Percentiles rank a stretch among this genome's conserved stretches.
These are phyloP conservation scores for Telmatherina bonti DNA, from an alignment of 2,797 vertebrate genomes.

Conservation along the genomic window DNA sequence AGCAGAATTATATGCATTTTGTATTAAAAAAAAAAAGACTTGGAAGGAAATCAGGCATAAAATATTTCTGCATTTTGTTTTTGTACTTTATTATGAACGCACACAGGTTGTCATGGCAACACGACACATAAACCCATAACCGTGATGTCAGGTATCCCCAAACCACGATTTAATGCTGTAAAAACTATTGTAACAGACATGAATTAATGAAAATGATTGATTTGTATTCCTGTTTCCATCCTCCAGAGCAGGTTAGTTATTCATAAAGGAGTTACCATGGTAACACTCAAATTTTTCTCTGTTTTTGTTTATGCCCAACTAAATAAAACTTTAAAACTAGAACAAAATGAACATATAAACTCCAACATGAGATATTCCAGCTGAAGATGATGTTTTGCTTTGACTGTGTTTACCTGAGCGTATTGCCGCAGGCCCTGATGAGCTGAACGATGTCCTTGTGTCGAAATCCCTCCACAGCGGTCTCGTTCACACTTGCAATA, in stretches of 20 bases:
- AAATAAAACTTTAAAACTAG: neutral
- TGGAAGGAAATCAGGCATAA: neutral
- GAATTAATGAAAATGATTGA: too few species aligned
- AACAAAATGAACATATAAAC: neutral
- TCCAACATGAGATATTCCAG: neutral
- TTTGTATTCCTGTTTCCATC: neutral
- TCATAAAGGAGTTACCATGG: neutral
- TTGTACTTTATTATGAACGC: neutral
- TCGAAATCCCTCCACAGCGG: slow-evolving; percentile 88
- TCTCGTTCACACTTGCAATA: slow-evolving; percentile 91
- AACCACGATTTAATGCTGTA: neutral
- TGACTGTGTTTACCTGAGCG: slow-evolving; percentile 83
- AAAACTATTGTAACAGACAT: neutral
- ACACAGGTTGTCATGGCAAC: neutral
- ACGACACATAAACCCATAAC: neutral
- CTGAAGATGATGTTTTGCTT: neutral
- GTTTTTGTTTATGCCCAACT: neutral
- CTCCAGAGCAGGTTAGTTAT: neutral
- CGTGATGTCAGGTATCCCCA: neutral
- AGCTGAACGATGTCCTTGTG: slow-evolving; percentile 97
- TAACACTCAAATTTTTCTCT: neutral
- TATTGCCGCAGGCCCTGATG: slow-evolving; percentile 90
- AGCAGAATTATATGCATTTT: neutral
- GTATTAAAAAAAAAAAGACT: neutral
- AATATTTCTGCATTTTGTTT: too few species aligned